A percentile compares a stretch with the other conserved stretches of the same genome.
Evolutionary conservation across 2,797 vertebrate species (phyloP).

Genomic region (Huso huso): DNA sequence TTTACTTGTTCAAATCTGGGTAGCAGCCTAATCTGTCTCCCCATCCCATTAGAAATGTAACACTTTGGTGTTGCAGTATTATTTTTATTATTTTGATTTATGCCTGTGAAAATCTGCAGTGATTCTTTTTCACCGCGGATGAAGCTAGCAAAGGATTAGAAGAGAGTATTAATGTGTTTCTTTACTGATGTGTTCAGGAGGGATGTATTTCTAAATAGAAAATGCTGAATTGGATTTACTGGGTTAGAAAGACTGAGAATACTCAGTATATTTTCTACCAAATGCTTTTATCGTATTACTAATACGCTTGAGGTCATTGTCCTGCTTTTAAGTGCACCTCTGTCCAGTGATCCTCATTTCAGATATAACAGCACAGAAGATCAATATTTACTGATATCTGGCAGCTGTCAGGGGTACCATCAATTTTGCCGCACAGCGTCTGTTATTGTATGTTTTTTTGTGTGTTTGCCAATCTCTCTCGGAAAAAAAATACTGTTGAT

Average conservation of each 20-base stretch:
- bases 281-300: background rate
- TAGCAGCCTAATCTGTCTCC: background rate
- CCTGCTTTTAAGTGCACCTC: background rate
- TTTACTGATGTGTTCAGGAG: no score
- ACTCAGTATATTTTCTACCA: background rate
- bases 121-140: no score
- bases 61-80: background rate
- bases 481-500: no score
- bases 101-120: no score
- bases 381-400: slow-evolving; percentile 1
- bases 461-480: no score
- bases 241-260: background rate
- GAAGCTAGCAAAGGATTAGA: no score
- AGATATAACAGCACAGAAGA: background rate
- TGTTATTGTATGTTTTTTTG: background rate
- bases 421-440: background rate
- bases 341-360: background rate
- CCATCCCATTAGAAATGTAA: background rate
- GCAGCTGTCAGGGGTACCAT: background rate
- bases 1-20: background rate
- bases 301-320: slow-evolving; percentile 1
- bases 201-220: background rate
- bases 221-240: background rate
- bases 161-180: no score
- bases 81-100: no score